These are phyloP conservation scores for Cephalotes varians DNA, from an alignment of 2,888 invertebrate species.

Conservation along the genomic window DNA sequence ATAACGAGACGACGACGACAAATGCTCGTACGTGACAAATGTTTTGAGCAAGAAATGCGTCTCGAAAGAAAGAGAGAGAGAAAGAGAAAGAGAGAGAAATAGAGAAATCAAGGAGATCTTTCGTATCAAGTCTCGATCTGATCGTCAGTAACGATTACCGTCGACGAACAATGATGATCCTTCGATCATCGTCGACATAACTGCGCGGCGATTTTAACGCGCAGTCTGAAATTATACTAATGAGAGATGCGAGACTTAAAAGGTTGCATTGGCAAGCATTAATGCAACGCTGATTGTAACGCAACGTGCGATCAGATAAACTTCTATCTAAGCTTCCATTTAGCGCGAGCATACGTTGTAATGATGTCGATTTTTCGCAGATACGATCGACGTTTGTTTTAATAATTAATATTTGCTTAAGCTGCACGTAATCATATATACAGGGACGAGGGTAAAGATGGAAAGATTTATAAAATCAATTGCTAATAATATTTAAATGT, in stretches of 20 bases:
- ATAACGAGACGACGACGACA: conserved; percentile 25
- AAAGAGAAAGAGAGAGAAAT: neutral
- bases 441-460: neutral
- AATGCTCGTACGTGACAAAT: conserved; percentile 35
- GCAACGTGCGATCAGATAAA: conserved; percentile 37
- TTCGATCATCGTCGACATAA: conserved; percentile 2
- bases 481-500: neutral
- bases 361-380: conserved; percentile 33
- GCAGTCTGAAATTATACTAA: conserved; percentile 39
- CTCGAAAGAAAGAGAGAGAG: neutral
- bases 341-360: conserved; percentile 21
- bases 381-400: conserved; percentile 34
- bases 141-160: conserved; percentile 6
- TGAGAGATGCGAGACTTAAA: conserved; percentile 34
- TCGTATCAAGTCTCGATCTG: neutral
- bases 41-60: conserved; percentile 4
- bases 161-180: conserved; percentile 15
- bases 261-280: conserved; percentile 36
- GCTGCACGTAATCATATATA: neutral
- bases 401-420: conserved; percentile 47
- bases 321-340: conserved; percentile 26
- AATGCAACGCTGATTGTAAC: conserved; percentile 38
- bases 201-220: conserved; percentile 25
- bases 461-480: conserved; percentile 11
- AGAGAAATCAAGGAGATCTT: conserved; percentile 28